Conservation (phyloP, 2,113 vertebrate species). For the Leucosticte australis region DNA sequence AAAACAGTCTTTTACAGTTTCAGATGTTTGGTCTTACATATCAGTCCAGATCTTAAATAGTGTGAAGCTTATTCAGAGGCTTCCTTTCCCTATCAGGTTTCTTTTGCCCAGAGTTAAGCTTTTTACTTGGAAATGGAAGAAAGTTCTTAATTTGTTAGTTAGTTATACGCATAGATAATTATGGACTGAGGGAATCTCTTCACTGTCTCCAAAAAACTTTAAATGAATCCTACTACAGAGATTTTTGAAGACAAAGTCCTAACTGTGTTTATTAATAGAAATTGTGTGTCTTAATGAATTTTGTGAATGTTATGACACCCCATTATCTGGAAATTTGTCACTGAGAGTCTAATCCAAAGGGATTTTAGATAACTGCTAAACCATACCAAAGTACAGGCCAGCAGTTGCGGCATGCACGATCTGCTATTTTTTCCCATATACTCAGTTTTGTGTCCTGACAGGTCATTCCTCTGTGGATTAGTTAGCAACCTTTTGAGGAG, state of each 20-base stretch:
- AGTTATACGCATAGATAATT: neutral
- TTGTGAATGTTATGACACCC: neutral
- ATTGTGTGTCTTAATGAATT: neutral
- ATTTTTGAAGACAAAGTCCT: neutral
- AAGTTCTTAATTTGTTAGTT: neutral
- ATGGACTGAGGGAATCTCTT: neutral
- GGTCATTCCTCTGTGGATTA: neutral
- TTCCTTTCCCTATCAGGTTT: neutral
- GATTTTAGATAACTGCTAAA: neutral
- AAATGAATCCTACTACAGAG: neutral
- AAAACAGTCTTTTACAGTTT: neutral
- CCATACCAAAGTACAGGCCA: neutral
- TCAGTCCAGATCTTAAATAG: neutral
- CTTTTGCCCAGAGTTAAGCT: neutral
- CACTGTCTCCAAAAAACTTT: neutral
- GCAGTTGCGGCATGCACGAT: neutral
- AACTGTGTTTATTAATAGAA: neutral
- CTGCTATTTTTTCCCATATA: neutral
- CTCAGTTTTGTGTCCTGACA: neutral
- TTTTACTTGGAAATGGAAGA: neutral
- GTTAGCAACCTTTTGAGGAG: neutral
- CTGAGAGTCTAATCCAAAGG: neutral
- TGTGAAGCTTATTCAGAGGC: neutral
- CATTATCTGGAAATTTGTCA: neutral
- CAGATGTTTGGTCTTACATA: neutral